These are phyloP conservation scores for Morphnarchus princeps DNA, from an alignment of 2,113 vertebrate species.

Conservation along the genomic window DNA sequence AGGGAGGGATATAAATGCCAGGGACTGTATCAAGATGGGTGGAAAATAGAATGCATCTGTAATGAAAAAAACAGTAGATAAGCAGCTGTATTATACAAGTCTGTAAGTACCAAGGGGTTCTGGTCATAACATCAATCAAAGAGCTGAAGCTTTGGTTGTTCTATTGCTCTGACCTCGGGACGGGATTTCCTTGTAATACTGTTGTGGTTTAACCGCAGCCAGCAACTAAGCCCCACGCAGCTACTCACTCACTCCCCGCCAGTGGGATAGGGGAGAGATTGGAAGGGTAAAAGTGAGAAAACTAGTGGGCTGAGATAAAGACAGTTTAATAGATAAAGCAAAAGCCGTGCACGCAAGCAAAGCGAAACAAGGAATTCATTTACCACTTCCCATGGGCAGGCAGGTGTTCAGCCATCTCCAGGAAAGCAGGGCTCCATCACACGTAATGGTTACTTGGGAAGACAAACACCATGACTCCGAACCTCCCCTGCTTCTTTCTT, in stretches of 20 bases:
- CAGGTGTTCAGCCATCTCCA: background rate
- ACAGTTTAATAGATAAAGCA: background rate
- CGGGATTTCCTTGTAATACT: background rate
- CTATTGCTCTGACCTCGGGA: background rate
- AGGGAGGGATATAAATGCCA: slow-evolving; percentile 1
- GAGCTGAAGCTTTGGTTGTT: background rate
- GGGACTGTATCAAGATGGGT: background rate
- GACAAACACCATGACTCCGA: background rate
- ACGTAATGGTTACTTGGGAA: fast-evolving
- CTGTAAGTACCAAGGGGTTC: background rate
- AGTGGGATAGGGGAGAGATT: background rate
- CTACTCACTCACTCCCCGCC: background rate
- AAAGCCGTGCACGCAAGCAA: background rate
- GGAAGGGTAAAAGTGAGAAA: background rate
- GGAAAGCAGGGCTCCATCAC: background rate
- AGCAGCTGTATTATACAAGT: background rate
- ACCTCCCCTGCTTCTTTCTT: fast-evolving
- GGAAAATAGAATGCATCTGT: slow-evolving; percentile 8
- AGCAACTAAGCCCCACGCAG: background rate
- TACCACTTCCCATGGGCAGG: background rate
- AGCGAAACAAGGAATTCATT: background rate
- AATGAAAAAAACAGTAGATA: slow-evolving; percentile 24
- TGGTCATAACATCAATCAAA: background rate
- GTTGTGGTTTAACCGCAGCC: background rate
- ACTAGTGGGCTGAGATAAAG: background rate